phyloP scores from a whole-genome alignment of 2,797 vertebrate species.

The Nannoperca australis region DNA sequence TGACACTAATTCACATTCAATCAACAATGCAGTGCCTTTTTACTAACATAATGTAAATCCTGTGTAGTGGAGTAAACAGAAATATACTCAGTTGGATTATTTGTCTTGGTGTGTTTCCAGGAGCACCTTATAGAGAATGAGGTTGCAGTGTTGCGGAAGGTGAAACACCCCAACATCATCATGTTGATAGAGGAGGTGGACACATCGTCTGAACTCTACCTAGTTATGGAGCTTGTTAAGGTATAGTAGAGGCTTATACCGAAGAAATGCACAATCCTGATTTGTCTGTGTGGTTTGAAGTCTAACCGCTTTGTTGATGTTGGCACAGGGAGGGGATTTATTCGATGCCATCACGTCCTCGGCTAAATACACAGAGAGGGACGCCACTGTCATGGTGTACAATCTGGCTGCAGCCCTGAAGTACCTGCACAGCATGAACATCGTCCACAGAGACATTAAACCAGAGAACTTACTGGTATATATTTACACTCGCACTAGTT shows the following conservation, averaged over 20 bases:
- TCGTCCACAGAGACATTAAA: constrained; percentile 98
- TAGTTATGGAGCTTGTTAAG: constrained; percentile 98
- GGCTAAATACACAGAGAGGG: constrained; percentile 95
- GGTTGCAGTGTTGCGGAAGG: constrained; percentile 93
- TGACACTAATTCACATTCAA: constrained; percentile 32
- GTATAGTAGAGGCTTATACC: constrained; percentile 63
- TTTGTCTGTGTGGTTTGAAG: neutral
- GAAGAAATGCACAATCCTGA: neutral
- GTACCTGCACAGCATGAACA: constrained; percentile 93
- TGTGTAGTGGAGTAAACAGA: neutral
- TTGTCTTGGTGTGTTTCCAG: constrained; percentile 75
- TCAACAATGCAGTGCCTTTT: constrained; percentile 8
- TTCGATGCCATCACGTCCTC: constrained; percentile 98
- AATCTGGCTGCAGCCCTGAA: constrained; percentile 93
- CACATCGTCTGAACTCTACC: constrained; percentile 91
- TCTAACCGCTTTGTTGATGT: constrained; percentile 1
- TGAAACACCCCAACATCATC: constrained; percentile 98
- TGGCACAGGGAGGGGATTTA: constrained; percentile 93
- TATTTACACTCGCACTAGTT: neutral
- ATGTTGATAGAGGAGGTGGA: constrained; percentile 98
- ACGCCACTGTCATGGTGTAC: constrained; percentile 95
- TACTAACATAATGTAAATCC: constrained; percentile 11
- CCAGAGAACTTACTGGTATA: constrained; percentile 96
- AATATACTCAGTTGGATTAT: neutral
- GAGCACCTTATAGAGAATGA: constrained; percentile 98